Base-by-base conservation (phyloP, 2,797 vertebrate species). In the Chelonia mydas region DNA sequence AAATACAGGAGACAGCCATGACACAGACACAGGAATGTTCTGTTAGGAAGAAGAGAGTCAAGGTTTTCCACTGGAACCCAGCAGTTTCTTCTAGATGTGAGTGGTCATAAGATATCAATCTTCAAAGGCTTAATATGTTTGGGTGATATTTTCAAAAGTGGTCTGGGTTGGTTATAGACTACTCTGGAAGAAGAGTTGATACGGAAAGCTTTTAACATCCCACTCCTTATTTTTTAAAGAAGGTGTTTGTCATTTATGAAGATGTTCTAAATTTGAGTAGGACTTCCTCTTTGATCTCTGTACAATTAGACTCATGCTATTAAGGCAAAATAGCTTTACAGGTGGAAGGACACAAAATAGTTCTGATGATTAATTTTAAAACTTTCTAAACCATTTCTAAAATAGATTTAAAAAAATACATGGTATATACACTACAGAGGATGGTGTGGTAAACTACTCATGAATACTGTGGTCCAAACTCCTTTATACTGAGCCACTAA, bases 351-450 rank as follows among this genome's bases (percentile, higher is more conserved):
- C 1, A 0, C 16, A 76, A 3, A 81, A 82, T 11, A 28, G 72
- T 57, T 49, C 45, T 1, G 72, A 37, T 6, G 74, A 23, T 25
- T 88, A 51, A 90, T 92, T 95, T 83, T 50, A 86, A 77, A 92
- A 84, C 50, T 8, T 23, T 68, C 28, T 54, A 65, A 85, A 54
- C 57, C 23, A 2, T 55, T 45, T 12, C 5, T 82, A 54, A 87
- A 93, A 86, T 15, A 84, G 27, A 57, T 61, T 77, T 50, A 4
- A 61, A 21, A 49, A 57, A 7, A 80, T 25, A 25, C 19, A 16
- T 76, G 85, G 25, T 15, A 15, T 45, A 45, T 25, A 74, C 23
- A 12, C n/a, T n/a, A 83, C 37, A 91, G 91, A 85, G 31, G 94
- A n/a, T 12, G 79, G 4, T 12, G 65, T 88, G 84, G 45, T 25